These are phyloP conservation scores for Drosophila pegasa DNA, from an alignment of 2,888 invertebrate species.

Conservation along the genomic window DNA sequence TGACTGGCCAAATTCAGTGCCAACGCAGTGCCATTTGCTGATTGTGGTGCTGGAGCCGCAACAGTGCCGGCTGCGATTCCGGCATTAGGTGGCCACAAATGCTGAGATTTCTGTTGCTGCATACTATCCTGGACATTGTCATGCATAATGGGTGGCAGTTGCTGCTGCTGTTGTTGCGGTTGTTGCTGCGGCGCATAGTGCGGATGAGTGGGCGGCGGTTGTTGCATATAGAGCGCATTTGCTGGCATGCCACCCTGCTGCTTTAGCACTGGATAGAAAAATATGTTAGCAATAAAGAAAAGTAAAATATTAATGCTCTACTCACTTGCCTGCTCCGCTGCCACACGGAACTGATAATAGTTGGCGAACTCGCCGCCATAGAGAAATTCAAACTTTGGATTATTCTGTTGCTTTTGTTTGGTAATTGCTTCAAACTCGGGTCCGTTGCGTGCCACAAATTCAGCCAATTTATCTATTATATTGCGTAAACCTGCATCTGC, in stretches of 20 bases:
- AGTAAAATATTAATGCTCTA: not conserved
- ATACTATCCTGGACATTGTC: slow-evolving; percentile 51
- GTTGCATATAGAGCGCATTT: slow-evolving; percentile 60
- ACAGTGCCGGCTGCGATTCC: not conserved
- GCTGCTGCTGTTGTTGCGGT: slow-evolving; percentile 66
- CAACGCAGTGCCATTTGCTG: slow-evolving; percentile 62
- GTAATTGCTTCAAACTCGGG: slow-evolving; percentile 99
- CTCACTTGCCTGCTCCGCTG: slow-evolving; percentile 97
- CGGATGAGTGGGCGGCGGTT: slow-evolving; percentile 62
- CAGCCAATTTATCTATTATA: slow-evolving; percentile 99
- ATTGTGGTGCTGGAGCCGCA: slow-evolving; percentile 31
- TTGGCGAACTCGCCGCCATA: slow-evolving; percentile 98
- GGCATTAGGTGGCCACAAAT: slow-evolving; percentile 59
- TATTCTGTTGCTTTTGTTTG: slow-evolving; percentile 98
- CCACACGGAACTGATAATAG: slow-evolving; percentile 98
- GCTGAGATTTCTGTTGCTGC: slow-evolving; percentile 56
- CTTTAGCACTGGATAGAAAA: slow-evolving; percentile 89
- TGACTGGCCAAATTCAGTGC: slow-evolving; percentile 83
- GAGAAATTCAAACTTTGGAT: slow-evolving; percentile 98
- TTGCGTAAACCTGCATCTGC: slow-evolving; percentile 96
- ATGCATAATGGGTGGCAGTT: slow-evolving; percentile 24
- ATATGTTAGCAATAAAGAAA: not conserved
- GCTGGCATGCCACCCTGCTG: slow-evolving; percentile 87
- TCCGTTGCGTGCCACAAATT: slow-evolving; percentile 99
- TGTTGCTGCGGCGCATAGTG: slow-evolving; percentile 69